Evolutionary conservation across 2,113 vertebrate genomes (phyloP), one percentile per base, ranked within the genome.

Genomic region (Microcebus griseorufus): DNA sequence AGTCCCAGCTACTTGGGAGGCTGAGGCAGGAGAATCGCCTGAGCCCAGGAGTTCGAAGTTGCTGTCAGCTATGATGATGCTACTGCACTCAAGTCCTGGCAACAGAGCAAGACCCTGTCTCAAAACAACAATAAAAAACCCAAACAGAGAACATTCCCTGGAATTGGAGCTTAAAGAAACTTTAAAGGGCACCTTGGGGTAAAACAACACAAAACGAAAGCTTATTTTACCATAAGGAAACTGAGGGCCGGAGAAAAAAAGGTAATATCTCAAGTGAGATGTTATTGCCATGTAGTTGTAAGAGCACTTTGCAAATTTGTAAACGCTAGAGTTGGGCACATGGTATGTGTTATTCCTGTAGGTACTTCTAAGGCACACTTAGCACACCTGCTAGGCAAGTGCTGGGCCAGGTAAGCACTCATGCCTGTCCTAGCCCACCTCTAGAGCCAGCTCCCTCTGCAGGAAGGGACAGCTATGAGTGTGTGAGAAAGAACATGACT

Each of bases 151-250:
- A 76, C 62, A 62, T 58, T 82, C 22, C 2, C 39, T 78, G 42
- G 60, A 73, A 82, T 25, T 64, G 42, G 17, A 64, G 62, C 62
- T 27, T 64, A 64, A 64, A 64, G 14, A 65, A 62, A 69, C 2
- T 60, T 82, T 53, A 79, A 81, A 82, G 69, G 32, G 45, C 12
- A 82, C 5, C 10, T 94, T 78, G n/a, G 17, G 17, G 53, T 9
- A 18, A 60, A 91, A 55, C 9, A 25, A 87, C 88, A 51, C 14
- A 32, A 51, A 51, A 45, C 0, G 32, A 58, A 87, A 65, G 51
- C n/a, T 64, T 76, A 60, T 78, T 93, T 83, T 96, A 76, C 58
- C 27, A 37, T 67, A 91, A 81, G 64, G 53, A 92, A 93, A 87
- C 5, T 39, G 37, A 91, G 13, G 42, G 32, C 85, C 39, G 42